Evolutionary conservation across 2,797 vertebrate genomes (phyloP).

Genomic region (Alcedo atthis): DNA sequence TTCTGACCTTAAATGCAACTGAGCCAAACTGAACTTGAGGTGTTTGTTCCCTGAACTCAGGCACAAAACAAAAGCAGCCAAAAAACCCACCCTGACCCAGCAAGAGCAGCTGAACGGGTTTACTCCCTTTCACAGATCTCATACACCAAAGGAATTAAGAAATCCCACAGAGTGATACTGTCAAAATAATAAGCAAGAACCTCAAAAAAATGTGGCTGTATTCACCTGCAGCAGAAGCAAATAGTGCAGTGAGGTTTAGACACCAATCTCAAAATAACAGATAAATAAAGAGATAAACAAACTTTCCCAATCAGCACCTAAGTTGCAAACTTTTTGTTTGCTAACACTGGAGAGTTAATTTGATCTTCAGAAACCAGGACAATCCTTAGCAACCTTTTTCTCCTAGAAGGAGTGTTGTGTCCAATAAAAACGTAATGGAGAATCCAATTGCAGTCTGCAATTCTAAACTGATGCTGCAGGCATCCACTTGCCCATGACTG

Average conservation of each 20-base stretch:
- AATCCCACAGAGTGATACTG: neutral
- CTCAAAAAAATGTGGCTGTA: neutral
- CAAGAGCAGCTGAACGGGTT: accelerated
- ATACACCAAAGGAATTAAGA: neutral
- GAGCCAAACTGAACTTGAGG: neutral
- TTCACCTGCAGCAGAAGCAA: neutral
- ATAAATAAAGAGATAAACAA: neutral
- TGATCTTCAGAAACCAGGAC: neutral
- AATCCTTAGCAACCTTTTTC: neutral
- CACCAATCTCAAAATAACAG: neutral
- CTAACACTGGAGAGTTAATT: neutral
- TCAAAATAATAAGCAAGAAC: neutral
- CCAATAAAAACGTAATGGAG: neutral
- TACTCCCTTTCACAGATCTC: neutral
- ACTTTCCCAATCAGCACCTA: neutral
- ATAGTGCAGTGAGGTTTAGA: neutral
- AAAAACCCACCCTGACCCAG: neutral
- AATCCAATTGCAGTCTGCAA: neutral
- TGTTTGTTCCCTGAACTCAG: neutral
- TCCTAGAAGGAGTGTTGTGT: neutral
- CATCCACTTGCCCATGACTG: neutral
- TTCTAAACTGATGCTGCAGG: neutral
- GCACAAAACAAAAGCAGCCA: neutral
- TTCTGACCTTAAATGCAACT: neutral
- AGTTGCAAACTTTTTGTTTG: neutral